Evolutionary conservation across 2,113 vertebrate species (phyloP).

Genomic region (Alouatta palliata): DNA sequence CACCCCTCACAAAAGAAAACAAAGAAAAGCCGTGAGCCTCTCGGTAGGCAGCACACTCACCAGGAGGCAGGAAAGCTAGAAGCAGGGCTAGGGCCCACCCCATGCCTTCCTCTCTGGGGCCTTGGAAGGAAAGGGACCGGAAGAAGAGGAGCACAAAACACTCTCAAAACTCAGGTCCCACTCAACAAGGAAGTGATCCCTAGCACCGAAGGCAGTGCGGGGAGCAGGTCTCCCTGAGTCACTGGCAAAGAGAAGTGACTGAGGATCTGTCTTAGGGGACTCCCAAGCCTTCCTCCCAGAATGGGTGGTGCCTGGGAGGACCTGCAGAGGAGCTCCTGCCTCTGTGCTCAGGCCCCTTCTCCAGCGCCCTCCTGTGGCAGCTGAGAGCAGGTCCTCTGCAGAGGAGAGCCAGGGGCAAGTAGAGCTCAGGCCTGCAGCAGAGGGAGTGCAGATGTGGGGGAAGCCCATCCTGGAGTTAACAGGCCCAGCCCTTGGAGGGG

Average conservation of each 20-base stretch:
- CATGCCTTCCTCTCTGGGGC: neutral
- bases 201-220: neutral
- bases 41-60: neutral
- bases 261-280: neutral
- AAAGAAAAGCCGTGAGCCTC: fast-evolving
- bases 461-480: neutral
- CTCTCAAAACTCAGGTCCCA: neutral
- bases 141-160: neutral
- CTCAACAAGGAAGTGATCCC: neutral
- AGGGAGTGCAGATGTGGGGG: neutral
- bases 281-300: neutral
- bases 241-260: neutral
- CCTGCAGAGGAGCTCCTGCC: neutral
- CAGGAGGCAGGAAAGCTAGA: neutral
- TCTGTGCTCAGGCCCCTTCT: neutral
- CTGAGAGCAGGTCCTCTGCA: neutral
- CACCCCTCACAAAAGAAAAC: neutral
- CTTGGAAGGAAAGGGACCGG: neutral
- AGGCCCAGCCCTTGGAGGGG: neutral
- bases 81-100: neutral
- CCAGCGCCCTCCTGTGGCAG: neutral
- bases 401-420: neutral
- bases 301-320: neutral
- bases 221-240: neutral
- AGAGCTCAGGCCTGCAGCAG: neutral